A percentile compares a stretch with the other conserved stretches of the same genome.
These are phyloP conservation scores for Lepidocolaptes lacrymiger DNA, from an alignment of 2,797 vertebrate genomes.

Conservation along the genomic window DNA sequence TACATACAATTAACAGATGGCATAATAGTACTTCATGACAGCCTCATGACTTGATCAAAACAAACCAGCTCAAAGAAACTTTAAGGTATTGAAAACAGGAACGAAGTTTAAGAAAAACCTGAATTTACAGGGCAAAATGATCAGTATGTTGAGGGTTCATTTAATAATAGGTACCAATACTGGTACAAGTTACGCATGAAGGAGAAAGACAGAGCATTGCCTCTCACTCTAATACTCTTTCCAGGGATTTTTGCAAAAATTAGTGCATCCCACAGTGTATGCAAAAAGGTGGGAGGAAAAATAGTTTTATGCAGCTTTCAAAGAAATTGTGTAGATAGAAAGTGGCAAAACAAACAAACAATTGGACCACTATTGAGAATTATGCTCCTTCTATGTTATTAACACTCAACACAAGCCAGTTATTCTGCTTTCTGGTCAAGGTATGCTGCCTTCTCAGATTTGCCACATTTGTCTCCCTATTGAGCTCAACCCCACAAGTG, in stretches of 20 bases:
- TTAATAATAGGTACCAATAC: background rate
- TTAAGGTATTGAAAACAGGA: background rate
- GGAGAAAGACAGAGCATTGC: background rate
- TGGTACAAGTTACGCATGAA: background rate
- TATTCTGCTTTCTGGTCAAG: background rate
- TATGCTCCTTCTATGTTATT: background rate
- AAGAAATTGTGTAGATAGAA: background rate
- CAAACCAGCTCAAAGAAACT: background rate
- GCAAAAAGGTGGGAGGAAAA: background rate
- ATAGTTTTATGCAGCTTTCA: background rate
- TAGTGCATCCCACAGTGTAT: background rate
- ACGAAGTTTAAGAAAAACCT: background rate
- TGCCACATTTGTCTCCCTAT: background rate
- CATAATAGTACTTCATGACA: background rate
- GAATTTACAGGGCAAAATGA: background rate
- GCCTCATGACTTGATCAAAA: background rate
- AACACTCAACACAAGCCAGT: background rate
- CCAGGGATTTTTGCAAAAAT: background rate
- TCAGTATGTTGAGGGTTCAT: background rate
- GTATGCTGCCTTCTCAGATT: background rate
- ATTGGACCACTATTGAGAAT: background rate
- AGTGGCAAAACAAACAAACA: background rate
- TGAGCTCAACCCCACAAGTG: background rate
- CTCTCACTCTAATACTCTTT: background rate
- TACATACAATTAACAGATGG: background rate